A percentile compares a stretch with the other conserved stretches of the same genome.
Evolutionary conservation across 2,888 invertebrate genomes (phyloP).

Genomic region (Orchesella flavescens): DNA sequence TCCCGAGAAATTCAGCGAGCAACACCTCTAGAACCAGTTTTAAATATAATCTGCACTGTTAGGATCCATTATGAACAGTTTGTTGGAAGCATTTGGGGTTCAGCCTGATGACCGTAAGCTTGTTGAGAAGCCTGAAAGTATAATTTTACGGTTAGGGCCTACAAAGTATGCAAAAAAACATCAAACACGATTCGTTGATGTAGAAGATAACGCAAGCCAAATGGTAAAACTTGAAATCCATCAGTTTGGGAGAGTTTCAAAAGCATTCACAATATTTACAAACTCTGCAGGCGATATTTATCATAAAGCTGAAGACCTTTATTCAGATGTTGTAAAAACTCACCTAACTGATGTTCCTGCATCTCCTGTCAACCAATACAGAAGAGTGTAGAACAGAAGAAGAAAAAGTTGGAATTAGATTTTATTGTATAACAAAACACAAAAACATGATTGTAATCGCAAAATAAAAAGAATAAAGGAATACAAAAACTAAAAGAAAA

Average conservation of each 20-base stretch:
- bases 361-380: not conserved
- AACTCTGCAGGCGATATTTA: not conserved
- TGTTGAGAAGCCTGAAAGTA: not conserved
- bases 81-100: not conserved
- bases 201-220: not conserved
- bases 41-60: too few species aligned
- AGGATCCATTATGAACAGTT: too few species aligned
- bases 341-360: not conserved
- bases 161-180: not conserved
- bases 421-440: too few species aligned
- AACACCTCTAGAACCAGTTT: too few species aligned
- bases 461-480: too few species aligned
- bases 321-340: not conserved
- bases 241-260: not conserved
- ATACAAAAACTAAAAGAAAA: too few species aligned
- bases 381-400: too few species aligned
- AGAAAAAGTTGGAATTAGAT: too few species aligned
- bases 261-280: not conserved
- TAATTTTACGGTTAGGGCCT: not conserved
- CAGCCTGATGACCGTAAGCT: not conserved
- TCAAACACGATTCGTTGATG: not conserved
- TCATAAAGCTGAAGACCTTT: not conserved
- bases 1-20: too few species aligned
- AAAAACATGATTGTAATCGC: too few species aligned
- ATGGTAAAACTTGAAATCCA: not conserved